These are phyloP conservation scores for Oreortyx pictus DNA, from an alignment of 2,797 vertebrate genomes.

Conservation along the genomic window DNA sequence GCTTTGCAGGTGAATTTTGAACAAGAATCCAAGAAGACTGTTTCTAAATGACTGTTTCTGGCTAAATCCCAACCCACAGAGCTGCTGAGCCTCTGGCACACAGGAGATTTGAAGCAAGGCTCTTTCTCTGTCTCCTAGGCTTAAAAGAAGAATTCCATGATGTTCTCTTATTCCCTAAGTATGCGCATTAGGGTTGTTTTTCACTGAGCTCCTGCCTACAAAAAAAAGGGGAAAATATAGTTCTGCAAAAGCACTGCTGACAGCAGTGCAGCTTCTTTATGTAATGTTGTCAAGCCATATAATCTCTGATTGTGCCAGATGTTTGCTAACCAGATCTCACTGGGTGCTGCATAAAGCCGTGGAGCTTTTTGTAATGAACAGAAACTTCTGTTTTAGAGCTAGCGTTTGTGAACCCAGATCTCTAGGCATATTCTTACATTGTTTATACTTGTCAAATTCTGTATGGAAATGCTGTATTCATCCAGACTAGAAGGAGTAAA, in stretches of 20 bases:
- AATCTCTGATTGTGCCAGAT: not conserved
- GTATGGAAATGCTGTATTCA: not conserved
- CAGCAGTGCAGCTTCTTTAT: not conserved
- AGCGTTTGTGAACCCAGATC: not conserved
- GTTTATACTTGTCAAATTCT: not conserved
- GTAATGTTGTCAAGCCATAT: not conserved
- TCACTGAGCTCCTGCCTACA: slow-evolving; percentile 3
- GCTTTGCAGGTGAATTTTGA: slow-evolving; percentile 24
- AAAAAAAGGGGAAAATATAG: slow-evolving; percentile 13
- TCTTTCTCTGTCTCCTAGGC: slow-evolving; percentile 33
- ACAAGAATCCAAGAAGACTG: not conserved
- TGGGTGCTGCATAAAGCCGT: not conserved
- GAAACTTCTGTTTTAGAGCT: not conserved
- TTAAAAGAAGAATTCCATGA: slow-evolving; percentile 42
- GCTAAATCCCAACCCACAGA: slow-evolving; percentile 31
- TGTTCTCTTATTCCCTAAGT: slow-evolving; percentile 38
- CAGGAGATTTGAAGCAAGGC: slow-evolving; percentile 39
- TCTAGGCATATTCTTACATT: not conserved
- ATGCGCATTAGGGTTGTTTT: slow-evolving; percentile 10
- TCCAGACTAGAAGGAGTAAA: not conserved
- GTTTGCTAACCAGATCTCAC: not conserved
- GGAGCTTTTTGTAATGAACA: not conserved
- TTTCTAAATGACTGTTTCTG: slow-evolving; percentile 21
- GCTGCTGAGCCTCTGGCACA: slow-evolving; percentile 40
- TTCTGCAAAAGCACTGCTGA: slow-evolving; percentile 28